These are phyloP conservation scores for Neopipo cinnamomea DNA, from an alignment of 2,113 vertebrate genomes.

Conservation along the genomic window DNA sequence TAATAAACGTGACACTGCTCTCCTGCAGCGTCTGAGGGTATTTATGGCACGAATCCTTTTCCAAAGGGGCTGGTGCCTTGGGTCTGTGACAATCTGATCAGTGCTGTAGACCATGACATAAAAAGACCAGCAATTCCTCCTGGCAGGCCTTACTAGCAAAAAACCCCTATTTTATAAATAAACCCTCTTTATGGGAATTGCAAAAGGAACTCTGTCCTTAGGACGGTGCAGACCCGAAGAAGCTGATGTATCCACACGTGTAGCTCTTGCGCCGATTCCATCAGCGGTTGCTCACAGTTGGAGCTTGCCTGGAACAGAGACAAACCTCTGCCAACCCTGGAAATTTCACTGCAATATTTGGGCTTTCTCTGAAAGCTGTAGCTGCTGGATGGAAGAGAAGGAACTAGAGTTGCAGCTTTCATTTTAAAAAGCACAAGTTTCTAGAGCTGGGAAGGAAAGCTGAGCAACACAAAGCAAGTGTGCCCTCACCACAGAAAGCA, in stretches of 20 bases:
- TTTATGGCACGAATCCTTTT: background rate
- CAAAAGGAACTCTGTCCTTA: background rate
- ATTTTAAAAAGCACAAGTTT: background rate
- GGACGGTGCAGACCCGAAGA: background rate
- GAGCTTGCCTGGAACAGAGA: background rate
- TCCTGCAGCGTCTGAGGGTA: background rate
- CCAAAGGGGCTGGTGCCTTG: background rate
- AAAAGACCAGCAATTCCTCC: constrained; percentile 10
- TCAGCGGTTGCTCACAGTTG: background rate
- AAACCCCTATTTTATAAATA: background rate
- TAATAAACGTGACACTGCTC: background rate
- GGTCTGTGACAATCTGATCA: constrained; percentile 8
- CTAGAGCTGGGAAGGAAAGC: background rate
- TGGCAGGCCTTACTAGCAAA: background rate
- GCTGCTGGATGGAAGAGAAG: background rate
- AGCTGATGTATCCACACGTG: accelerated
- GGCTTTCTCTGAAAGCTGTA: background rate
- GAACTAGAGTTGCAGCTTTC: background rate
- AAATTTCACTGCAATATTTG: background rate
- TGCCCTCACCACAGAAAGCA: constrained; percentile 38
- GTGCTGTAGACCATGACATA: background rate
- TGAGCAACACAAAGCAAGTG: constrained; percentile 11
- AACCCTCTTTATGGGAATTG: background rate
- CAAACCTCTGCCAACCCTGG: background rate
- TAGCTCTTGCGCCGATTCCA: background rate